Conservation (phyloP, 2,888 invertebrate species). For the Oxytorus armatus region DNA sequence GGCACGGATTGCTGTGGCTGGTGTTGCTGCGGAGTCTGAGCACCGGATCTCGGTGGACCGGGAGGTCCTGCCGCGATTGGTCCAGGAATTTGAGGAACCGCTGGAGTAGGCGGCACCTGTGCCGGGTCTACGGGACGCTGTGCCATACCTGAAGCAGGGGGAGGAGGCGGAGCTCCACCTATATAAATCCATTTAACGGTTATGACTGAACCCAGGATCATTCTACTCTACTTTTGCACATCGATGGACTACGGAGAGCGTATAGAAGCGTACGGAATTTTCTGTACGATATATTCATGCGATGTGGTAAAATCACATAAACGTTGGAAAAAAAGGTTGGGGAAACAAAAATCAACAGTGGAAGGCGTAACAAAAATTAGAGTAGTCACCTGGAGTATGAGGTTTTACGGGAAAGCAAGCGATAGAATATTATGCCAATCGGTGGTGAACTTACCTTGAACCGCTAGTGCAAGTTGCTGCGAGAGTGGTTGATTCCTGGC, state of each 20-base stretch:
- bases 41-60: constrained; percentile 76
- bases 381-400: constrained; percentile 75
- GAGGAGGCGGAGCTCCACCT: constrained; percentile 79
- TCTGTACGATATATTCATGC: no score
- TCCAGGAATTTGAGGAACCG: constrained; percentile 78
- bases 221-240: constrained; percentile 78
- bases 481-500: constrained; percentile 97
- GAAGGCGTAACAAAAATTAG: constrained; percentile 74
- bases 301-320: no score
- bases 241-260: constrained; percentile 2
- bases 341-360: not conserved
- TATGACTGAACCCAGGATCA: constrained; percentile 74
- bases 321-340: not conserved
- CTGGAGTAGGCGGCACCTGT: constrained; percentile 77
- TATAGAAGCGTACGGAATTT: not conserved
- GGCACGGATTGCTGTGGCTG: constrained; percentile 85
- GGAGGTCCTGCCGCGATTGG: constrained; percentile 76
- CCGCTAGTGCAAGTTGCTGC: constrained; percentile 89
- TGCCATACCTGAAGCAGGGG: constrained; percentile 79
- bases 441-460: constrained; percentile 86
- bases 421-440: constrained; percentile 7
- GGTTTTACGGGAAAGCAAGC: constrained; percentile 49
- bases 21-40: constrained; percentile 72
- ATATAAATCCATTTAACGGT: constrained; percentile 73
- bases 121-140: constrained; percentile 80